These are phyloP conservation scores for Drosophila subquinaria DNA, from an alignment of 2,888 invertebrate species.

Conservation along the genomic window DNA sequence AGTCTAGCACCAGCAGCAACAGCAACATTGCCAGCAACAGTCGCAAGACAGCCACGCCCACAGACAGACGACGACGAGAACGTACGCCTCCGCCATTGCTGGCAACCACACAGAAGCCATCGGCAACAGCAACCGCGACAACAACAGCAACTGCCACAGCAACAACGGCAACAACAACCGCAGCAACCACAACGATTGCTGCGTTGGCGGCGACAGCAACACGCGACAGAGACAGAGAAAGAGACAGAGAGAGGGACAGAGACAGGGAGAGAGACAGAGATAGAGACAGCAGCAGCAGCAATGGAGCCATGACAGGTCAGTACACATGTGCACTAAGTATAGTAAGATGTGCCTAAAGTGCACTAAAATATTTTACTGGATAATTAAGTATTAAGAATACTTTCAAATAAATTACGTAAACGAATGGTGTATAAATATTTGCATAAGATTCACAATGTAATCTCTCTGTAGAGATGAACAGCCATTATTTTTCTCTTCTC, in stretches of 20 bases:
- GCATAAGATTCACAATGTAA: not conserved
- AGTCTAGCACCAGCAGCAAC: slow-evolving; percentile 49
- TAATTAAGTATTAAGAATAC: not conserved
- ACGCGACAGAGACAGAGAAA: slow-evolving; percentile 64
- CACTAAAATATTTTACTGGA: not conserved
- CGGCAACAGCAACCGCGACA: slow-evolving; percentile 26
- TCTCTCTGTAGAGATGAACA: not conserved
- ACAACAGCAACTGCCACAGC: slow-evolving; percentile 41
- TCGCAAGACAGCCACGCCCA: slow-evolving; percentile 54
- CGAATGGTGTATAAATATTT: not conserved
- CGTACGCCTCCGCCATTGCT: slow-evolving; percentile 64
- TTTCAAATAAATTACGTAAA: not conserved
- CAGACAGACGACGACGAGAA: slow-evolving; percentile 48
- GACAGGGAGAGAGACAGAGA: slow-evolving; percentile 23
- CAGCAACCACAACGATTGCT: slow-evolving; percentile 52
- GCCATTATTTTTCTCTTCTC: not conserved
- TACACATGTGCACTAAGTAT: slow-evolving; percentile 34
- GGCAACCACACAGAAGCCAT: slow-evolving; percentile 53
- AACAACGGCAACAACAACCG: slow-evolving; percentile 35
- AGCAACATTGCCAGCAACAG: slow-evolving; percentile 47
- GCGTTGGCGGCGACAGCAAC: slow-evolving; percentile 47
- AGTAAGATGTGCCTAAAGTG: slow-evolving; percentile 12
- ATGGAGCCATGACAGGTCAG: slow-evolving; percentile 84
- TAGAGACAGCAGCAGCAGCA: slow-evolving; percentile 57
- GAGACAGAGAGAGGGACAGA: slow-evolving; percentile 43